Conservation (phyloP, 2,797 vertebrate species). For the Aselliscus stoliczkanus region DNA sequence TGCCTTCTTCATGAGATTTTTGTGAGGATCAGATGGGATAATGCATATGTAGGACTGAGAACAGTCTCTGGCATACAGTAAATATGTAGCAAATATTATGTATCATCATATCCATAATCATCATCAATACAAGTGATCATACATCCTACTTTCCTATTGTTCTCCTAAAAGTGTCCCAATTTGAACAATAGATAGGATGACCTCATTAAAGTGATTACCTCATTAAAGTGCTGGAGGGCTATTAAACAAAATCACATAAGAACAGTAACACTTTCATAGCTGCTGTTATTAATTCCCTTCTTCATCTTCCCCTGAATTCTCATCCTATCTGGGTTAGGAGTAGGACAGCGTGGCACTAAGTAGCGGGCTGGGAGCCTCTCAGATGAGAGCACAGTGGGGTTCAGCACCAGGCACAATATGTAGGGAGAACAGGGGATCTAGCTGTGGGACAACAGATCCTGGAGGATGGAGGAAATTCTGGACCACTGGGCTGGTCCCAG, state of each 20-base stretch:
- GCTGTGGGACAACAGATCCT: neutral
- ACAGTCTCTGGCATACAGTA: neutral
- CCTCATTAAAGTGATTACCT: neutral
- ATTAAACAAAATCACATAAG: neutral
- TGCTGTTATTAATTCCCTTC: neutral
- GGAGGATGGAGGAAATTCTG: neutral
- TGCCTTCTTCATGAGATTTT: neutral
- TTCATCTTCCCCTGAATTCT: neutral
- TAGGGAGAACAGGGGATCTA: neutral
- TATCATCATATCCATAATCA: neutral
- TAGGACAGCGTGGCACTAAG: neutral
- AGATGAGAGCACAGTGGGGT: neutral
- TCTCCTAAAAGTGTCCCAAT: neutral
- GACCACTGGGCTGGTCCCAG: neutral
- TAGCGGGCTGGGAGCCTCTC: neutral
- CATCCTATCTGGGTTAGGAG: neutral
- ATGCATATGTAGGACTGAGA: neutral
- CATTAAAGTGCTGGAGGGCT: neutral
- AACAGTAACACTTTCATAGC: neutral
- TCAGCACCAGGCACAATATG: neutral
- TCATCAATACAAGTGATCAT: neutral
- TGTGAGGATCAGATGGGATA: neutral
- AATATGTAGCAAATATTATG: neutral
- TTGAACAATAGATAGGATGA: neutral
- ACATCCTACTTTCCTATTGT: neutral